A percentile compares a stretch with the other conserved stretches of the same genome.
phyloP scores from a whole-genome alignment of 1,140 invertebrate species.

The Lordiphosa mommai region DNA sequence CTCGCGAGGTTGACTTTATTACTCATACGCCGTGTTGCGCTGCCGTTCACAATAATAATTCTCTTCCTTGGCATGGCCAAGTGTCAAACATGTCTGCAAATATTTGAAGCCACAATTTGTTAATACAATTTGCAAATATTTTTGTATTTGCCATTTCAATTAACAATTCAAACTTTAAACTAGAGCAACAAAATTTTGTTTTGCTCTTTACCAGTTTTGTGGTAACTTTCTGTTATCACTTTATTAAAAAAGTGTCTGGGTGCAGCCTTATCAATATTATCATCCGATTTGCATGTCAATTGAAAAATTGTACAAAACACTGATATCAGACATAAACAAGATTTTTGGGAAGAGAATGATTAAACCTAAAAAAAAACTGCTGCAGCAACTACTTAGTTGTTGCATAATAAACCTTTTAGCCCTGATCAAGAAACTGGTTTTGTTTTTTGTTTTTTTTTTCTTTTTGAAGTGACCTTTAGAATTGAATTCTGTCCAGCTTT shows the following conservation, averaged over 20 bases:
- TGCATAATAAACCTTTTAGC: conserved; percentile 6
- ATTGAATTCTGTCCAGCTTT: conserved; percentile 35
- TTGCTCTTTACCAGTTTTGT: not conserved
- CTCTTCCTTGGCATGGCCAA: conserved; percentile 49
- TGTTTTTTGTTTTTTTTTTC: conserved; percentile 4
- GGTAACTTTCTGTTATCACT: conserved; percentile 45
- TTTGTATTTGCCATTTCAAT: conserved; percentile 27
- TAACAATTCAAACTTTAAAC: conserved; percentile 21
- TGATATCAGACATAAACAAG: too few relatives aligned
- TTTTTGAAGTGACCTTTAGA: conserved; percentile 49
- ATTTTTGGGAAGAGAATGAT: too few relatives aligned
- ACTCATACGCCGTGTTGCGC: conserved; percentile 60
- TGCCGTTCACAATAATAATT: not conserved
- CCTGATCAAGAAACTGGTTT: conserved; percentile 26
- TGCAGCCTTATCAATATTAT: conserved; percentile 21
- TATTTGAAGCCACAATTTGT: conserved; percentile 38
- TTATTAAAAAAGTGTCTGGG: conserved; percentile 45
- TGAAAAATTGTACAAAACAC: not conserved
- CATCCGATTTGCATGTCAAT: conserved; percentile 22
- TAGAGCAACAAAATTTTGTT: conserved; percentile 25
- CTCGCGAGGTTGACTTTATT: conserved; percentile 67
- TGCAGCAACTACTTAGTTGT: too few relatives aligned
- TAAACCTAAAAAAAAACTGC: too few relatives aligned
- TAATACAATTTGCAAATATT: conserved; percentile 63
- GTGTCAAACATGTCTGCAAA: conserved; percentile 57